A percentile compares a stretch with the other conserved stretches of the same genome.
These are phyloP conservation scores for Spea multiplicata DNA, from an alignment of 2,113 vertebrate species.

Conservation along the genomic window DNA sequence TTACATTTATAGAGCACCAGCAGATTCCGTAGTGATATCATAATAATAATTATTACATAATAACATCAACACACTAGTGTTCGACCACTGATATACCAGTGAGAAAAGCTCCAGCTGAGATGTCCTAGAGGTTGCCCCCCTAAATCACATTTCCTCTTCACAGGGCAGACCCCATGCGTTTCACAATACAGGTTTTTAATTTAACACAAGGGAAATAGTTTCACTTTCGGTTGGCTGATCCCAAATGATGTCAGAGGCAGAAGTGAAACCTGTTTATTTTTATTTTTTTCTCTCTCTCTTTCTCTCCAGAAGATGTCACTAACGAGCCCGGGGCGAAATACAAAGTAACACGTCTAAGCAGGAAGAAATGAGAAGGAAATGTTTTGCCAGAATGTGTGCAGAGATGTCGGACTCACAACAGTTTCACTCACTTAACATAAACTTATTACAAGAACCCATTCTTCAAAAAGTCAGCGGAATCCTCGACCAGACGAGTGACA, in stretches of 20 bases:
- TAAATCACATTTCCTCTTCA: too few relatives aligned
- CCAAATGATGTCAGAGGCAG: background rate
- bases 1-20: too few relatives aligned
- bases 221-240: constrained; percentile 6
- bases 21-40: too few relatives aligned
- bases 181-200: too few relatives aligned
- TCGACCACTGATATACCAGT: too few relatives aligned
- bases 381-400: background rate
- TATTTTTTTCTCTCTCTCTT: too few relatives aligned
- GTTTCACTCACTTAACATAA: constrained; percentile 50
- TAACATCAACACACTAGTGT: too few relatives aligned
- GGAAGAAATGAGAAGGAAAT: constrained; percentile 34
- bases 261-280: background rate
- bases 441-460: constrained; percentile 59
- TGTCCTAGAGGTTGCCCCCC: too few relatives aligned
- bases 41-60: too few relatives aligned
- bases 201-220: background rate
- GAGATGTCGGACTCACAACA: constrained; percentile 35
- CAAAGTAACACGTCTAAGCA: constrained; percentile 5
- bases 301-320: constrained; percentile 23
- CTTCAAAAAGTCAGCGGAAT: constrained; percentile 66
- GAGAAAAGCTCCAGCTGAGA: too few relatives aligned
- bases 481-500: constrained; percentile 64
- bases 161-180: too few relatives aligned
- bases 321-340: background rate